Percentiles rank a stretch among this genome's conserved stretches.
Conservation (phyloP, 2,888 invertebrate genomes). For the Coleophora flavipennella region DNA sequence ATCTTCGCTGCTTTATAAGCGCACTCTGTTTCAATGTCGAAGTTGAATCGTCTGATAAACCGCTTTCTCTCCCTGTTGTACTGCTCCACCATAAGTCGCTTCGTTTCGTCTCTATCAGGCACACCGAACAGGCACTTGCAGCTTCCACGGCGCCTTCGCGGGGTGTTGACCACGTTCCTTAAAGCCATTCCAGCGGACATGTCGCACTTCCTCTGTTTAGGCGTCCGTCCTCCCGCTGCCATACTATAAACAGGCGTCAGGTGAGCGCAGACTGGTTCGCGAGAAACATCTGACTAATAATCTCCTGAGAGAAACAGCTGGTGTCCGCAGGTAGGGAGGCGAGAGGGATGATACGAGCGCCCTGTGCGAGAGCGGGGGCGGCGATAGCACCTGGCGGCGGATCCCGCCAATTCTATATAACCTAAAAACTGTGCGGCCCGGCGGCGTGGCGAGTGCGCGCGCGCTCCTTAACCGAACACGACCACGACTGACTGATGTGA, state of each 20-base stretch:
- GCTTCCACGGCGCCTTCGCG: constrained; percentile 55
- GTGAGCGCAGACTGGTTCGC: constrained; percentile 56
- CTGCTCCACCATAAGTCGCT: constrained; percentile 72
- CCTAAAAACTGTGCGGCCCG: constrained; percentile 37
- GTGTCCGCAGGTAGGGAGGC: constrained; percentile 50
- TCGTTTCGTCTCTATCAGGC: constrained; percentile 73
- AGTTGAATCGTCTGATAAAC: constrained; percentile 74
- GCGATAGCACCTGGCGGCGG: constrained; percentile 57
- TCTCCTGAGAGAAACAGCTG: constrained; percentile 71
- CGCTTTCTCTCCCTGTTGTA: constrained; percentile 70
- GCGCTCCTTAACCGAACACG: constrained; percentile 38
- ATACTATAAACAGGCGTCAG: constrained; percentile 30
- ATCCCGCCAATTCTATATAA: constrained; percentile 70
- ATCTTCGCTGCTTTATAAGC: constrained; percentile 47
- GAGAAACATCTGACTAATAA: constrained; percentile 70
- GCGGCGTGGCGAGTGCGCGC: constrained; percentile 42
- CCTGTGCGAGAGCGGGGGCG: constrained; percentile 45
- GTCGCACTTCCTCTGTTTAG: constrained; percentile 59
- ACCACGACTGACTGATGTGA: constrained; percentile 36
- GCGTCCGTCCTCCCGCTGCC: constrained; percentile 64
- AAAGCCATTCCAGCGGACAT: constrained; percentile 48
- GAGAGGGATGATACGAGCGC: constrained; percentile 33
- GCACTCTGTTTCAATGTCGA: constrained; percentile 68
- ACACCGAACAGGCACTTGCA: constrained; percentile 76
- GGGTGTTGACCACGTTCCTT: constrained; percentile 47